Evolutionary conservation across 2,113 vertebrate genomes (phyloP).

Genomic region (Rhea americana): DNA sequence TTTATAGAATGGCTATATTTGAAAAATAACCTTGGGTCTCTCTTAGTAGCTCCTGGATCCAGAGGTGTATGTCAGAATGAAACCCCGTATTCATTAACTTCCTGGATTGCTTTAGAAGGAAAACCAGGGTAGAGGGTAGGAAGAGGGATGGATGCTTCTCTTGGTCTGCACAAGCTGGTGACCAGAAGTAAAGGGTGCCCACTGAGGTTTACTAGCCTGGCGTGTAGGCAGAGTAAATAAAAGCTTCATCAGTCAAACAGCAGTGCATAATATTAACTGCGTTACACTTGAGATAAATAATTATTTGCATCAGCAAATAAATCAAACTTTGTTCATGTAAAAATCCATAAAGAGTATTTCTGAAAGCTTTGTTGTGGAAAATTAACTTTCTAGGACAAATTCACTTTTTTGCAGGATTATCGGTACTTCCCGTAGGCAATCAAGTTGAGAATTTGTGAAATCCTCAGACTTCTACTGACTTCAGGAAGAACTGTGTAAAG

Average conservation of each 20-base stretch:
- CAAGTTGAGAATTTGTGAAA: no score
- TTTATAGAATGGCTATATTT: background rate
- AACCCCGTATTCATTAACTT: no score
- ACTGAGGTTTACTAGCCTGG: background rate
- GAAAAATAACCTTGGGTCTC: no score
- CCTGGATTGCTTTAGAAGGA: background rate
- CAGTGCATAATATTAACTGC: background rate
- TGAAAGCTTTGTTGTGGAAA: background rate
- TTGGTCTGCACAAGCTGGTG: background rate
- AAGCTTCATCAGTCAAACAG: background rate
- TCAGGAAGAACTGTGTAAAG: no score
- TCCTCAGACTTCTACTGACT: no score
- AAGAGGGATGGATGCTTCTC: background rate
- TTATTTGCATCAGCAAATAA: background rate
- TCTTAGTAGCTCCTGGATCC: no score
- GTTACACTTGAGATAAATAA: background rate
- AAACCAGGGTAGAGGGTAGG: background rate
- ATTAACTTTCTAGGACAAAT: background rate
- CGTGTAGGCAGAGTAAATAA: background rate
- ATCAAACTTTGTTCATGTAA: background rate
- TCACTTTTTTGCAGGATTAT: background rate
- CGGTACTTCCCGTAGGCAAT: background rate
- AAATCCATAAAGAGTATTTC: background rate
- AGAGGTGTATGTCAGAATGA: no score
- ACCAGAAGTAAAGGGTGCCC: background rate